Evolutionary conservation across 2,888 invertebrate genomes (phyloP), one percentile per base, ranked within the genome.

Genomic region (Bembecia ichneumoniformis): DNA sequence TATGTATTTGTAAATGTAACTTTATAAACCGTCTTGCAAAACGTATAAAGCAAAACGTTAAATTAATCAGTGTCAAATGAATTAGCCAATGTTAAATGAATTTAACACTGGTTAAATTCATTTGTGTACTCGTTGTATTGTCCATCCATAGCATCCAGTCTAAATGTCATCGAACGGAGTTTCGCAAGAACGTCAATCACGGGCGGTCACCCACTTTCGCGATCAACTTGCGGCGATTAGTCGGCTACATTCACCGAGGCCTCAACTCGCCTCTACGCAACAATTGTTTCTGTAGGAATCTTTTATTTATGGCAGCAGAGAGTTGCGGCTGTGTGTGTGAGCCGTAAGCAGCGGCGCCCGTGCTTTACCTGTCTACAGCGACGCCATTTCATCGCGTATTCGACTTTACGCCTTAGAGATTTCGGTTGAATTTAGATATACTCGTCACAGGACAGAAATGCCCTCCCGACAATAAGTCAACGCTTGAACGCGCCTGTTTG

Each of bases 211-310:
- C 87, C 84, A 86, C 87, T 87, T 87, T 87, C 86, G 84, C 84
- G 84, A 83, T 84, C 82, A 79, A 74, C 76, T 74, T 72, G 75
- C 72, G 70, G 75, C 82, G 83, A 84, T 86, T 84, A 84, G 83
- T 72, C 71, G 64, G 68, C 80, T 79, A 84, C 84, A 81, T 84
- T 84, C 84, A 82, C 84, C 75, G 79, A 77, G 80, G 78, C 77
- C 80, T 78, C 77, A 71, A 67, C 76, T 82, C 80, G 79, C 82
- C 80, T 86, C 86, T 82, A 87, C 84, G 86, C 86, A 86, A 84
- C 86, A 82, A 87, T 87, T 86, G 87, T 84, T 87, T 87, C 84
- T 83, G 82, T 86, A 82, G 79, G 86, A 84, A 86, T 87, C 87
- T 86, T 84, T 87, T 87, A 86, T 87, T 86, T 87, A 87, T 84